Conservation (phyloP, 2,113 vertebrate genomes). For the Indri indri region DNA sequence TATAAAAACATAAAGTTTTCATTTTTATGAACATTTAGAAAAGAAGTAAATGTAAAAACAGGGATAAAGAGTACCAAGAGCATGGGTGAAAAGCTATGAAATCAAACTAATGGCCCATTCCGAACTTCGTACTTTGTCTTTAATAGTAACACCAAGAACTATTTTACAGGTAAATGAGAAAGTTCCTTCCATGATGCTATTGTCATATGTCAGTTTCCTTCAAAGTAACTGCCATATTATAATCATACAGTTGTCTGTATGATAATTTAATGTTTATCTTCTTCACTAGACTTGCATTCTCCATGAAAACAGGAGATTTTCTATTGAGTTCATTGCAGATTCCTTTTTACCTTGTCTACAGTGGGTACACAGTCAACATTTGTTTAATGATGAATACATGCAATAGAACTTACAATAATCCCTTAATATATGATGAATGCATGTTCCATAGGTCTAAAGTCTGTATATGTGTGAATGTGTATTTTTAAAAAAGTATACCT, state of each 20-base stretch:
- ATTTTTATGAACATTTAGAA: constrained; percentile 19
- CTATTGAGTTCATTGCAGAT: background rate
- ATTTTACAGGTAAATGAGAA: constrained; percentile 2
- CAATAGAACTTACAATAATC: background rate
- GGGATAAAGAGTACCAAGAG: background rate
- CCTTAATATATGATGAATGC: background rate
- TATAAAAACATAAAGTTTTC: background rate
- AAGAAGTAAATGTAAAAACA: background rate
- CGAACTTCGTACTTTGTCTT: background rate
- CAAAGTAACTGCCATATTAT: background rate
- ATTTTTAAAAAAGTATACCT: background rate
- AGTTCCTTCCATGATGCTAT: background rate
- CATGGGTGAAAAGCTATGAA: background rate
- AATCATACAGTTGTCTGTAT: background rate
- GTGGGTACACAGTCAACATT: background rate
- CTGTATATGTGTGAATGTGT: background rate
- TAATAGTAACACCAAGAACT: background rate
- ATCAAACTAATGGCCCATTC: background rate
- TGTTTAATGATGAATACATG: background rate
- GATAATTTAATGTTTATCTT: background rate
- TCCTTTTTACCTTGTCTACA: background rate
- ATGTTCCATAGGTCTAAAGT: background rate
- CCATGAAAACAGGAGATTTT: background rate
- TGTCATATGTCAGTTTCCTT: background rate
- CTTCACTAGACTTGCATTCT: background rate